These are phyloP conservation scores for Seladonia tumulorum DNA, from an alignment of 2,888 invertebrate species.

Conservation along the genomic window DNA sequence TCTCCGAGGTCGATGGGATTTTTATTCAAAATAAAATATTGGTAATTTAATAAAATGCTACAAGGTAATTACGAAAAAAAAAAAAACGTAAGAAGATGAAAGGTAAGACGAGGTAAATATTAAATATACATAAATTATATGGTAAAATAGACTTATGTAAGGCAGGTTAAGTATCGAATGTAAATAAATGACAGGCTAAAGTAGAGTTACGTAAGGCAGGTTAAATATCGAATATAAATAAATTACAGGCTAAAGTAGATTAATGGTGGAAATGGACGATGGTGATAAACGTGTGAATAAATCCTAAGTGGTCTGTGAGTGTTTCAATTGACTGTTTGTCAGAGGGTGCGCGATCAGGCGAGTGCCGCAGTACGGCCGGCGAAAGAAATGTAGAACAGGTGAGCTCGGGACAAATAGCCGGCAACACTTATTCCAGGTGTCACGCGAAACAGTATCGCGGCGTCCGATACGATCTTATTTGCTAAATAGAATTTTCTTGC, in stretches of 20 bases:
- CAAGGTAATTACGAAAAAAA: too few relatives aligned
- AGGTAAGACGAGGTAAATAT: too few relatives aligned
- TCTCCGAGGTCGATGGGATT: neutral
- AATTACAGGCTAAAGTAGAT: neutral
- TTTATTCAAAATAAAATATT: neutral
- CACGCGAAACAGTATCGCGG: conserved; percentile 65
- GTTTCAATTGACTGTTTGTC: neutral
- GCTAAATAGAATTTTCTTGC: conserved; percentile 68
- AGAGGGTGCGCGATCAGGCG: neutral
- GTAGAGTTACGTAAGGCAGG: too few relatives aligned
- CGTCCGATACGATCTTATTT: conserved; percentile 63
- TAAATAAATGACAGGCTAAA: too few relatives aligned
- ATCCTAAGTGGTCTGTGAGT: neutral
- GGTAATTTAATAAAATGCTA: too few relatives aligned
- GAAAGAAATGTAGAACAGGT: conserved; percentile 49
- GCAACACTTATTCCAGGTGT: conserved; percentile 57
- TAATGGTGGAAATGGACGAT: neutral
- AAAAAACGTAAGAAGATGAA: too few relatives aligned
- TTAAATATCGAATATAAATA: neutral
- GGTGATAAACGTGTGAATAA: neutral
- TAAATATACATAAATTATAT: too few relatives aligned
- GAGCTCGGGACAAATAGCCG: conserved; percentile 52
- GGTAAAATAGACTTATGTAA: too few relatives aligned
- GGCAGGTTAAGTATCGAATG: too few relatives aligned
- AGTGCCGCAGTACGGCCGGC: conserved; percentile 31